Conservation (phyloP, 2,113 vertebrate genomes). For the Cyprinodon tularosa region DNA sequence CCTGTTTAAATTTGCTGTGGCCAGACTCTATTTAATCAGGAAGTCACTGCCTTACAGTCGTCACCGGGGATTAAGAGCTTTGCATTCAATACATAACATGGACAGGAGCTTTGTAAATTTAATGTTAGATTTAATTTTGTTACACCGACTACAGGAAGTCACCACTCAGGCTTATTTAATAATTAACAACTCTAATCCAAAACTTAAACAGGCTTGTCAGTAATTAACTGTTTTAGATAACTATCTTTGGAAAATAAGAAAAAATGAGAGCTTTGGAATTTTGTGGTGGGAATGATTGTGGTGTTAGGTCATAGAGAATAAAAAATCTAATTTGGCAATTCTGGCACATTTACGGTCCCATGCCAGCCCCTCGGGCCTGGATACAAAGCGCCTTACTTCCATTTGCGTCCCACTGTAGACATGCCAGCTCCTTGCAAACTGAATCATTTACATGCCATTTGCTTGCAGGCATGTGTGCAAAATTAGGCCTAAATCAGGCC, state of each 20-base stretch:
- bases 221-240: not conserved
- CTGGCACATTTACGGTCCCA: not conserved
- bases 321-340: not conserved
- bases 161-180: not conserved
- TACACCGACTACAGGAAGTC: no score
- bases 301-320: not conserved
- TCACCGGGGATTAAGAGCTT: not conserved
- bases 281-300: no score
- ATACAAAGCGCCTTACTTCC: not conserved
- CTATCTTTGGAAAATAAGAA: not conserved
- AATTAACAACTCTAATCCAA: not conserved
- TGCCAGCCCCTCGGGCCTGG: not conserved
- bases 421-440: not conserved
- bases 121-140: not conserved
- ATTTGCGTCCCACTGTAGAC: not conserved
- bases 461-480: not conserved
- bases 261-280: not conserved
- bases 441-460: not conserved
- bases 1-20: not conserved
- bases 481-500: not conserved
- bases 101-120: not conserved
- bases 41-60: not conserved
- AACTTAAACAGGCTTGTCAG: not conserved
- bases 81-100: not conserved
- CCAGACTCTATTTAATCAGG: slow-evolving; percentile 13